These are phyloP conservation scores for Heliconius ethilla DNA, from an alignment of 2,888 invertebrate genomes.

Conservation along the genomic window DNA sequence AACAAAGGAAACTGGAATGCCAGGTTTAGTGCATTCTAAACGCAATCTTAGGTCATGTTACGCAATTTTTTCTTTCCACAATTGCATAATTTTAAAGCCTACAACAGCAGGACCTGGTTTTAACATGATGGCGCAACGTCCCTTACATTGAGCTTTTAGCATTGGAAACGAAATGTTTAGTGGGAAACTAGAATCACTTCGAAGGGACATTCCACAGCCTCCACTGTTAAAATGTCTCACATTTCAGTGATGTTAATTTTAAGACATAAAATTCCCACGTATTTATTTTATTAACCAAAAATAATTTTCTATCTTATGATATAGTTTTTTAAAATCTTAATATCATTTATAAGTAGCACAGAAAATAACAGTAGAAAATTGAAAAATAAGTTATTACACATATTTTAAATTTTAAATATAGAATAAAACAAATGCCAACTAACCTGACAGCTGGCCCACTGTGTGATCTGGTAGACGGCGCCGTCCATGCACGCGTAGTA, in stretches of 20 bases:
- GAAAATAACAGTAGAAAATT: too few species aligned
- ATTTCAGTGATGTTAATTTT: too few species aligned
- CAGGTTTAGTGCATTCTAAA: not conserved
- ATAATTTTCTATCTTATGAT: too few species aligned
- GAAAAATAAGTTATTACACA: too few species aligned
- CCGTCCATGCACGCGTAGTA: slow-evolving; percentile 99
- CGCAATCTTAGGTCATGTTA: not conserved
- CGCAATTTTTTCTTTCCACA: not conserved
- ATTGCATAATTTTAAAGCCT: not conserved
- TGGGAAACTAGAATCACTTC: too few species aligned
- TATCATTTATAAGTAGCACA: too few species aligned
- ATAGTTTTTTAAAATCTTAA: too few species aligned
- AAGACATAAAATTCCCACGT: too few species aligned
- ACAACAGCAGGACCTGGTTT: not conserved
- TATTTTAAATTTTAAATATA: too few species aligned
- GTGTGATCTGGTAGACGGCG: slow-evolving; percentile 96
- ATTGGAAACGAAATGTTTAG: not conserved
- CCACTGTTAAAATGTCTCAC: too few species aligned
- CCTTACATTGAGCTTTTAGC: not conserved
- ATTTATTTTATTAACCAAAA: too few species aligned
- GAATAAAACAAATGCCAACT: not conserved
- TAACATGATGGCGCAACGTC: not conserved
- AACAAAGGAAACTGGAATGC: too few species aligned
- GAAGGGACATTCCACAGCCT: not conserved
- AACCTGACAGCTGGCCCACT: slow-evolving; percentile 98